Base-by-base conservation (phyloP, 2,113 vertebrate species). In the Oenanthe oenanthe region DNA sequence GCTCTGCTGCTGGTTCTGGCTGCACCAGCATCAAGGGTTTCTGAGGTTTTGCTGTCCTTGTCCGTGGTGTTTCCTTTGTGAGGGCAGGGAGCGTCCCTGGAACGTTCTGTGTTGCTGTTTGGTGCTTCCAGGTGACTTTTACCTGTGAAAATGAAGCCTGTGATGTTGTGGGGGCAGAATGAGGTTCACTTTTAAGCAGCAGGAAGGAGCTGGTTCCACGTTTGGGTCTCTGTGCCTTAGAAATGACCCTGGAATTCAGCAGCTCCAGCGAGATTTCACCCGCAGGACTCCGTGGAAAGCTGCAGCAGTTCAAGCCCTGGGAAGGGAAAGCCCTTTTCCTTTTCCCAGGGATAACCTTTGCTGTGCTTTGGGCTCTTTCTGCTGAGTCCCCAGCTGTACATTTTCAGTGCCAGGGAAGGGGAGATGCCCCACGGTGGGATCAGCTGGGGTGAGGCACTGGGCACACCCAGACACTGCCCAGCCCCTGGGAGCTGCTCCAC, bases 61-160 rank as follows among this genome's bases (percentile, higher is more conserved):
- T 14, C 67, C 0, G 0, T 0, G 19, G 18, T 28, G 34, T 42
- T 12, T 0, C 43, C 4, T 2, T 16, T 1, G 2, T 31, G 57
- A 8, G 3, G 25, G 31, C 36, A 40, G 56, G 40, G 48, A 9
- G 18, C 2, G 56, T 7, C 75, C 68, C n/a, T 45, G 80, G 29
- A 29, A 21, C 15, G 36, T 13, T n/a, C 50, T 32, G 24, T 24
- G 63, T 6, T 20, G 7, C 28, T n/a, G 4, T 61, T 61, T 1
- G 20, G 6, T 36, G 57, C 28, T 4, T 47, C 50, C 8, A 7
- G 26, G 25, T 43, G 57, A 43, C 63, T 93, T 58, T 26, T 10
- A 5, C 0, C 0, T 14, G 57, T 1, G 7, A 6, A 72, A 75
- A 56, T 8, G 11, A n/a, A 66, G n/a, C 4, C 6, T 3, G 34